phyloP scores from a whole-genome alignment of 2,113 vertebrate species.

The Lepisosteus oculatus region DNA sequence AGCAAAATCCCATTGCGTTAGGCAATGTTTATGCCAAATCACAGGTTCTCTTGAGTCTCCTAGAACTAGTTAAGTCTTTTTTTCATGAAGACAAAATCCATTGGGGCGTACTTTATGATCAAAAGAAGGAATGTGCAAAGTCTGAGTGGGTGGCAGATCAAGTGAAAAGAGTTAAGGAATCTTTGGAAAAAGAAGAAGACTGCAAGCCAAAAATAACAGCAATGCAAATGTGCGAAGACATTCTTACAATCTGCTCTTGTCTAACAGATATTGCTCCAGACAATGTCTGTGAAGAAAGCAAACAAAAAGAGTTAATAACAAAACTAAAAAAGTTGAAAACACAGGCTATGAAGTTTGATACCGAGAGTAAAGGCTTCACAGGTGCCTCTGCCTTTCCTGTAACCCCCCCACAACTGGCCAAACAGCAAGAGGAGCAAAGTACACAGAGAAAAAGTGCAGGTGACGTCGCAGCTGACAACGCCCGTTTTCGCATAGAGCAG shows the following conservation, averaged over 20 bases:
- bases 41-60: no score
- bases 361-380: constrained; percentile 21
- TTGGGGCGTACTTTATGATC: constrained; percentile 30
- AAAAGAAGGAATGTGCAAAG: background rate
- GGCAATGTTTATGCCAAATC: no score
- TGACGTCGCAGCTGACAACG: no score
- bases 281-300: background rate
- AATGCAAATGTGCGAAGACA: constrained; percentile 3
- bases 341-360: constrained; percentile 20
- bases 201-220: constrained; percentile 8
- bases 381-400: constrained; percentile 16
- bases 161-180: background rate
- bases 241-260: constrained; percentile 21
- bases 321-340: constrained; percentile 13
- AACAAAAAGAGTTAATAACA: no score
- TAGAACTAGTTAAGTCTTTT: no score
- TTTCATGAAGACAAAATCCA: no score
- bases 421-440: no score
- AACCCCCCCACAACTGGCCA: no score
- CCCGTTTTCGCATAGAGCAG: no score
- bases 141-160: background rate
- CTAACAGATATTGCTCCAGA: constrained; percentile 17
- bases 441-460: no score
- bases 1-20: no score
- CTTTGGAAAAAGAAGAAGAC: constrained; percentile 2